Conservation (phyloP, 2,113 vertebrate genomes). For the Meleagris gallopavo region DNA sequence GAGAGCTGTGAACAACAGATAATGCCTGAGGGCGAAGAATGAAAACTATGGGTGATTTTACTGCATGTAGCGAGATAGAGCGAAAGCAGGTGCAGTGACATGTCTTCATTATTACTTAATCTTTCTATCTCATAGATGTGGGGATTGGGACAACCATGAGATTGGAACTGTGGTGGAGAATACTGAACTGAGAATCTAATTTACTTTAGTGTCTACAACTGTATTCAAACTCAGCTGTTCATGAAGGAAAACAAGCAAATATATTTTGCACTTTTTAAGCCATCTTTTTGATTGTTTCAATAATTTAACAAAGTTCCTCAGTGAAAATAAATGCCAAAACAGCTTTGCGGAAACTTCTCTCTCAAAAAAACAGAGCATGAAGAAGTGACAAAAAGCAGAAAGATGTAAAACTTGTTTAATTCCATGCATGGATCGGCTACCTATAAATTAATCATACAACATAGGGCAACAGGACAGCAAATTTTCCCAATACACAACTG, state of each 20-base stretch:
- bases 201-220: constrained; percentile 49
- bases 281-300: constrained; percentile 1
- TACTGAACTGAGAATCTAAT: constrained; percentile 57
- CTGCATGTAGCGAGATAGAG: not conserved
- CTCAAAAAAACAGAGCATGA: not conserved
- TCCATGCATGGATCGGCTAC: not conserved
- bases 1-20: constrained; percentile 12
- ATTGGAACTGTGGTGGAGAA: constrained; percentile 47
- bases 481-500: constrained; percentile 33
- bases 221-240: constrained; percentile 63
- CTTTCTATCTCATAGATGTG: constrained; percentile 41
- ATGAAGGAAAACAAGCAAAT: constrained; percentile 40
- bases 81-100: constrained; percentile 64
- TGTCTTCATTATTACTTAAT: constrained; percentile 69
- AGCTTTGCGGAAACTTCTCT: not conserved
- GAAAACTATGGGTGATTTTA: not conserved
- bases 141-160: constrained; percentile 35
- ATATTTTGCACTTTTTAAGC: constrained; percentile 1
- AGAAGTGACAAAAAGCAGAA: not conserved
- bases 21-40: not conserved
- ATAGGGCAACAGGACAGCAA: not conserved
- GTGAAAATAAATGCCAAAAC: constrained; percentile 29
- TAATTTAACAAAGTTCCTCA: constrained; percentile 32
- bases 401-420: constrained; percentile 43
- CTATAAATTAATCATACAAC: constrained; percentile 48